Evolutionary conservation across 2,888 invertebrate species (phyloP).

Genomic region (Strigamia maritima): DNA sequence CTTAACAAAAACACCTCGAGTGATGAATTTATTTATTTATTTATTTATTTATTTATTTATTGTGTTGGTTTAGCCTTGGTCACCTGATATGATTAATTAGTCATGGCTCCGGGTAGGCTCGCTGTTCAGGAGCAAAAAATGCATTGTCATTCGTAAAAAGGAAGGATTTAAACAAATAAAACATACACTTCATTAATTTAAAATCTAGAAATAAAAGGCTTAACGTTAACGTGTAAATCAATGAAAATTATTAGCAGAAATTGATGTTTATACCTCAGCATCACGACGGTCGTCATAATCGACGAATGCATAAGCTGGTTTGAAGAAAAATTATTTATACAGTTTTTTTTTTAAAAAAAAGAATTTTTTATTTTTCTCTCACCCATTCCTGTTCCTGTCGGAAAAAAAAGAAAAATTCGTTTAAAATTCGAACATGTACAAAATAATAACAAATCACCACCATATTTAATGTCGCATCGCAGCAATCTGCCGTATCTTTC

Average conservation of each 20-base stretch:
- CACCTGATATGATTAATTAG: background rate
- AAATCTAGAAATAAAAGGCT: conserved; percentile 4
- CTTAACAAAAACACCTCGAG: background rate
- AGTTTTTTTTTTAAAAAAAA: background rate
- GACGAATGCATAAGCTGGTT: conserved; percentile 53
- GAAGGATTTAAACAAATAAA: background rate
- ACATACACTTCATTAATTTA: background rate
- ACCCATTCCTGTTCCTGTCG: conserved; percentile 37
- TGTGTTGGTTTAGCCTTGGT: background rate
- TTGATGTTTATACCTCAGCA: conserved; percentile 51
- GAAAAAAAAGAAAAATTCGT: background rate
- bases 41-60: background rate
- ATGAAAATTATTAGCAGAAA: background rate
- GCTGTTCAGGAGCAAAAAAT: conserved; percentile 38
- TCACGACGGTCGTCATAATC: conserved; percentile 54
- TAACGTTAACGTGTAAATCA: background rate
- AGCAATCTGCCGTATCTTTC: conserved; percentile 52
- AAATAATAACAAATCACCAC: conserved; percentile 47
- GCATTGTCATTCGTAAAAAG: conserved; percentile 16
- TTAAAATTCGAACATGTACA: background rate
- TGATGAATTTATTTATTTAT: background rate
- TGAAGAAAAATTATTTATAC: background rate
- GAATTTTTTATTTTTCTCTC: background rate
- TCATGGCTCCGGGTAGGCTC: conserved; percentile 38
- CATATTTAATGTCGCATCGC: conserved; percentile 55